Evolutionary conservation across 2,888 invertebrate species (phyloP), one percentile per base, ranked within the genome.

Genomic region (Creontiades dilutus): DNA sequence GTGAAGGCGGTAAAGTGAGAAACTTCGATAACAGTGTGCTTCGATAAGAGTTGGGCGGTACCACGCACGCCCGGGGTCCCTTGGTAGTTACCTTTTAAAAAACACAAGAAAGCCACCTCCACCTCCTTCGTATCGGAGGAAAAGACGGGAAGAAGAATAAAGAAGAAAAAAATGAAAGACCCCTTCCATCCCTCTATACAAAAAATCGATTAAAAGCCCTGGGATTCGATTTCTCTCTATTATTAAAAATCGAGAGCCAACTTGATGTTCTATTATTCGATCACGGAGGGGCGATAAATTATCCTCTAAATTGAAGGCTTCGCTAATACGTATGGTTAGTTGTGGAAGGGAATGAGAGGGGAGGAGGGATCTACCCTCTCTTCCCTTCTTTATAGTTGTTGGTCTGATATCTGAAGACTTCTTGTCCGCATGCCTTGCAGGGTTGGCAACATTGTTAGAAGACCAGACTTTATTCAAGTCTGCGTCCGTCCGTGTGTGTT

Each of bases 211-310:
- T 89, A 89, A 89, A 89, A 89, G 75, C 75, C 84, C 84, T 75
- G 84, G 85, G 89, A 84, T 89, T 89, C 85, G 89, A 89, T 89
- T 89, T 89, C 89, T 89, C 68, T 89, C 89, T 85, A 89, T 89
- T 89, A 89, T 89, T 89, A 89, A 89, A 89, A 89, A 89, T 89
- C 89, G 85, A 89, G 85, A 81, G 89, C 68, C 85, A 89, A 84
- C 85, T 81, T 80, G 82, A 75, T 81, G 86, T 89, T 89, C 89
- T 89, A 89, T 89, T 89, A 89, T 89, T 89, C 89, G 89, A 89
- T 89, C 86, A 86, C 86, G 86, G 86, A 28, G 75, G 48, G 48
- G 86, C 86, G 86, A 86, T 86, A 86, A 86, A 86, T 86, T 86
- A 86, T 86, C 47, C 76, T 86, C 48, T 68, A 86, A 86, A 86